A percentile compares a stretch with the other conserved stretches of the same genome.
phyloP scores from a whole-genome alignment of 1,140 invertebrate genomes.

The Caenorhabditis elegans region DNA sequence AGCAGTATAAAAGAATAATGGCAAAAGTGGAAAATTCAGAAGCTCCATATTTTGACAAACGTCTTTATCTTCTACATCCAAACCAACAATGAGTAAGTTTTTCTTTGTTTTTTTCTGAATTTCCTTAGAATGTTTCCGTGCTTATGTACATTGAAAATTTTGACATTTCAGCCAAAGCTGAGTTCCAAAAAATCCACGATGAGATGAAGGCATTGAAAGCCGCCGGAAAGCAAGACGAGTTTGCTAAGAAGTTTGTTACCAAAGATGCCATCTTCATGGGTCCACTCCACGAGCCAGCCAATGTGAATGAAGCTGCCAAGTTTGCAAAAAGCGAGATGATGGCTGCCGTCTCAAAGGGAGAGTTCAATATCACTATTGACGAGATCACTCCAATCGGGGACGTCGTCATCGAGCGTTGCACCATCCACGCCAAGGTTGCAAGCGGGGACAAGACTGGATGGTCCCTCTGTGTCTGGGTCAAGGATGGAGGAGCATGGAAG shows the following conservation, averaged over 20 bases:
- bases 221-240: neutral
- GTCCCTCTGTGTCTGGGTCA: slow-evolving; percentile 1
- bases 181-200: slow-evolving; percentile 11
- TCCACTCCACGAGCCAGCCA: neutral
- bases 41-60: neutral
- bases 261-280: slow-evolving; percentile 22
- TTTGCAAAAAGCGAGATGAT: neutral
- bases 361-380: neutral
- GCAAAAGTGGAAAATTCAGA: neutral
- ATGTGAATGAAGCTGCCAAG: neutral
- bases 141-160: no score
- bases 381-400: slow-evolving; percentile 4
- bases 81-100: neutral
- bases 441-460: neutral
- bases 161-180: neutral
- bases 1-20: neutral
- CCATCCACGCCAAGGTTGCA: neutral
- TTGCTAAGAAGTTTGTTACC: neutral
- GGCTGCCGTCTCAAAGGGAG: neutral
- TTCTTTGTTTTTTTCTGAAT: neutral
- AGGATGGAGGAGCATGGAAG: slow-evolving; percentile 1
- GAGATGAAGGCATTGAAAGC: neutral
- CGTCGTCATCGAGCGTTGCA: neutral
- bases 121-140: neutral
- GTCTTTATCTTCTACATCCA: neutral